These are phyloP conservation scores for Triplophysa rosa DNA, from an alignment of 2,113 vertebrate species.

Conservation along the genomic window DNA sequence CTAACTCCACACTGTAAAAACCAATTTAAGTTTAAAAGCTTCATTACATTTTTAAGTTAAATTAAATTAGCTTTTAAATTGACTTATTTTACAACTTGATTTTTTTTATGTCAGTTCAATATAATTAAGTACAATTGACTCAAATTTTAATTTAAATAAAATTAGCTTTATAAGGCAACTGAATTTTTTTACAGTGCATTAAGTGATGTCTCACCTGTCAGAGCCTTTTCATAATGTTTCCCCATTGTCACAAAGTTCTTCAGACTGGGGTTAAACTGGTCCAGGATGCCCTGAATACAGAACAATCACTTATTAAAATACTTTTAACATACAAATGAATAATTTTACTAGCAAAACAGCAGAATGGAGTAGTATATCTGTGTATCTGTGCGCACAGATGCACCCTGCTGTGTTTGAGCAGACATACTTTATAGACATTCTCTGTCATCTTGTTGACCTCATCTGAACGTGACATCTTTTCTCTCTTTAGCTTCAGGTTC, in stretches of 20 bases:
- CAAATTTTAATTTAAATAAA: too few species aligned
- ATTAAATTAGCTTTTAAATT: too few species aligned
- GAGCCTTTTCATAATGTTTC: conserved; percentile 83
- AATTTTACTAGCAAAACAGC: not conserved
- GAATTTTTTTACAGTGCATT: too few species aligned
- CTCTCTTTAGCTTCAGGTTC: conserved; percentile 27
- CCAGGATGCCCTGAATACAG: conserved; percentile 77
- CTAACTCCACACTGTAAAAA: too few species aligned
- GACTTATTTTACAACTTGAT: too few species aligned
- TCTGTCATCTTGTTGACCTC: conserved; percentile 87
- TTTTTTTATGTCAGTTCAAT: too few species aligned
- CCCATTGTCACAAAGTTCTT: conserved; percentile 87
- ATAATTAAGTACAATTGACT: too few species aligned
- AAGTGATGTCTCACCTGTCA: conserved; percentile 71
- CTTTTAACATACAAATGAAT: not conserved
- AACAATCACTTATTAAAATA: not conserved
- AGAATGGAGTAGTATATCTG: not conserved
- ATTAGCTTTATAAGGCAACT: too few species aligned
- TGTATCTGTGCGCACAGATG: not conserved
- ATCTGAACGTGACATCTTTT: conserved; percentile 81
- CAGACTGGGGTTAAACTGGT: conserved; percentile 85
- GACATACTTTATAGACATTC: conserved; percentile 80
- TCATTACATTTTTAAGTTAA: too few species aligned
- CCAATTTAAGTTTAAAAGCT: too few species aligned
- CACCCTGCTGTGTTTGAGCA: not conserved